These are phyloP conservation scores for Panorpa germanica DNA, from an alignment of 2,888 invertebrate species.

Conservation along the genomic window DNA sequence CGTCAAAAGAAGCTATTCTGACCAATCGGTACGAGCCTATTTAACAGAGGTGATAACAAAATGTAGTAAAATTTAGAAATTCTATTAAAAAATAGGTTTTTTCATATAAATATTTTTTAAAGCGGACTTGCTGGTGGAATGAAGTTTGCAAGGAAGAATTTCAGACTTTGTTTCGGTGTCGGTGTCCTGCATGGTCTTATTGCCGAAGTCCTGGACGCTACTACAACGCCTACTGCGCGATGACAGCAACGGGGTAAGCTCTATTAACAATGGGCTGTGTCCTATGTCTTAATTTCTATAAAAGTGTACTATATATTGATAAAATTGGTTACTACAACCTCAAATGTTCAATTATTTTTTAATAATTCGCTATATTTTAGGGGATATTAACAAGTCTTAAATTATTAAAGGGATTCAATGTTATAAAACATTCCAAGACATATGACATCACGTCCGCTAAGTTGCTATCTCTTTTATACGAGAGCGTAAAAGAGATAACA, in stretches of 20 bases:
- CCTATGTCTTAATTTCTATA: too few species aligned
- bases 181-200: constrained; percentile 75
- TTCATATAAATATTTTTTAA: constrained; percentile 15
- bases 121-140: constrained; percentile 90
- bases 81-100: constrained; percentile 3
- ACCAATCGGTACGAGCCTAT: constrained; percentile 64
- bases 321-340: too few species aligned
- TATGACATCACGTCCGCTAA: too few species aligned
- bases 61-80: constrained; percentile 4
- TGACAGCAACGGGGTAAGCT: constrained; percentile 79
- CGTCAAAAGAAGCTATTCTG: constrained; percentile 53
- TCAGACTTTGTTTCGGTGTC: constrained; percentile 68
- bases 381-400: too few species aligned
- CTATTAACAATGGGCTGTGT: too few species aligned
- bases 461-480: too few species aligned
- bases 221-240: constrained; percentile 78
- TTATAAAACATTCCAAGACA: too few species aligned
- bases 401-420: too few species aligned
- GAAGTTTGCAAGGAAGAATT: constrained; percentile 87
- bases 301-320: too few species aligned
- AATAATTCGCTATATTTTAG: too few species aligned
- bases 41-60: constrained; percentile 49
- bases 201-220: constrained; percentile 77
- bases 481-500: too few species aligned
- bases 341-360: too few species aligned